Base-by-base conservation (phyloP, 2,113 vertebrate genomes). In the Aegithalos caudatus region DNA sequence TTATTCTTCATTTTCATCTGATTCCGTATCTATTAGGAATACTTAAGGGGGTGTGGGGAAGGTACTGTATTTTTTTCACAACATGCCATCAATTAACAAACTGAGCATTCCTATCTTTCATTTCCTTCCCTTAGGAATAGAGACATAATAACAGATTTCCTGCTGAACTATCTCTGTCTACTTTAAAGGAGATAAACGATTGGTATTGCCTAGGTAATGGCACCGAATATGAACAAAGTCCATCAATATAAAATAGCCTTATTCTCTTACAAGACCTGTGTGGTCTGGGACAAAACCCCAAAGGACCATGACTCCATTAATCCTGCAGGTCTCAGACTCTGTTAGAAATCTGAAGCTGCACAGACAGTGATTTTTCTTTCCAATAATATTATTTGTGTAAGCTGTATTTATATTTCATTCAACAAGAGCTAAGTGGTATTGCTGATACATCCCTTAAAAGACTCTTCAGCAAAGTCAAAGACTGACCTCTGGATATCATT, bases 161-260 rank as follows among this genome's bases (percentile, higher is more conserved):
- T 95, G 73, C 83, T 90, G 88, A 92, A 96, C 91, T 92, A 73
- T 85, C 96, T 91, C 80, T 89, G 78, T 87, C 95, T 94, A 74
- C 67, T 96, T 90, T 95, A 96, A 97, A 88, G 69, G 92, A 97
- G 92, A 96, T 92, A 92, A 95, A 92, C 71, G 51, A 85, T 85
- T 50, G 14, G 72, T 58, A 96, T 64, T 62, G 92, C 93, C 92
- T 76, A 80, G 74, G 77, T 94, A 96, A 97, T 70, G 61, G 77
- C 96, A 94, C 18, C 4, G 1, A 93, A 81, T 90, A 67, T 61
- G 94, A 96, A 92, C 87, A 50, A 95, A 97, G 93, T 78, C 86
- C 72, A 95, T 96, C 95, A 85, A 83, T 92, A 72, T 95, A 71
- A 92, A 95, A 78, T 4, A 95, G 83, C 79, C 81, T 76, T 60